These are phyloP conservation scores for Zygaena filipendulae DNA, from an alignment of 2,888 invertebrate species.

Conservation along the genomic window DNA sequence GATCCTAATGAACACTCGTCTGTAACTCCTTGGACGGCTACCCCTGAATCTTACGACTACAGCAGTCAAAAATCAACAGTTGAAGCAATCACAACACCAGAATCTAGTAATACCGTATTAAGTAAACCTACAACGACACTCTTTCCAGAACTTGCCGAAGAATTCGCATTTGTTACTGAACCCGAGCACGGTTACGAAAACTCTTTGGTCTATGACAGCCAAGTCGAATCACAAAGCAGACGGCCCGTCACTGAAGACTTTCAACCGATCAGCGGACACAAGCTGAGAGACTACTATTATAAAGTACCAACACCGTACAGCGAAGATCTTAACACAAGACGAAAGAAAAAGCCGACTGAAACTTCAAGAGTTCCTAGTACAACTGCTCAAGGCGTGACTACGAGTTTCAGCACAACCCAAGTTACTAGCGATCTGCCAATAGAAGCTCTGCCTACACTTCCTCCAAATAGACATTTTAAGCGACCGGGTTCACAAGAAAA, in stretches of 20 bases:
- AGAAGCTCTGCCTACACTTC: conserved; percentile 52
- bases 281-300: conserved; percentile 58
- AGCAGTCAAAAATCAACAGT: conserved; percentile 32
- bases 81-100: conserved; percentile 32
- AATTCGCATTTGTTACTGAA: conserved; percentile 54
- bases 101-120: conserved; percentile 25
- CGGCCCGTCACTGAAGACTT: conserved; percentile 56
- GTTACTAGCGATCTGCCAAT: conserved; percentile 32
- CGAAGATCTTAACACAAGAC: conserved; percentile 36
- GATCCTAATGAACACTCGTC: conserved; percentile 38
- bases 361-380: conserved; percentile 22
- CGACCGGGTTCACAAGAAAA: conserved; percentile 33
- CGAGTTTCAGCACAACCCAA: conserved; percentile 22
- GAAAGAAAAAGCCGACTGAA: conserved; percentile 50
- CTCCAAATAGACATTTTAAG: conserved; percentile 56
- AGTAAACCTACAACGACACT: conserved; percentile 35
- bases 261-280: conserved; percentile 52
- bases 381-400: conserved; percentile 26
- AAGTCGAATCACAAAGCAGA: conserved; percentile 55
- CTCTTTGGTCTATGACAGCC: conserved; percentile 47
- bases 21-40: conserved; percentile 39
- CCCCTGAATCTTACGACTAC: conserved; percentile 34
- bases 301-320: conserved; percentile 54
- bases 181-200: conserved; percentile 49
- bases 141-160: conserved; percentile 39